These are phyloP conservation scores for Chrysina gloriosa DNA, from an alignment of 2,888 invertebrate genomes.

Conservation along the genomic window DNA sequence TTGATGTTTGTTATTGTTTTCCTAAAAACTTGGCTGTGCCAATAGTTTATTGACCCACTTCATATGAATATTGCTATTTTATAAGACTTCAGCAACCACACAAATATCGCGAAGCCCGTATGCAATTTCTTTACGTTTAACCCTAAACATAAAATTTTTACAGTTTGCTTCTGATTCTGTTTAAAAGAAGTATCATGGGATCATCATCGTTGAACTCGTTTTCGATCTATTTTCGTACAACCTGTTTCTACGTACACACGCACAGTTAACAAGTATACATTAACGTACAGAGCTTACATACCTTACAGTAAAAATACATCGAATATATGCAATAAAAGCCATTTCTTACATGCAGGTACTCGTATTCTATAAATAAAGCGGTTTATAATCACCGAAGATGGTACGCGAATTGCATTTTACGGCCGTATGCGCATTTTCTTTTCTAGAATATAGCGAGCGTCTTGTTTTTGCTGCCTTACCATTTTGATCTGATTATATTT, in stretches of 20 bases:
- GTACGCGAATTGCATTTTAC: constrained; percentile 15
- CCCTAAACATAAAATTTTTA: no score
- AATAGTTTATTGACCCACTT: no score
- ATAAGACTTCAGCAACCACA: no score
- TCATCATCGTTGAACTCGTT: constrained; percentile 28
- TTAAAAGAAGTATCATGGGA: background rate
- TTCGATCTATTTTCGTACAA: constrained; percentile 38
- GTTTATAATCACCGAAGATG: constrained; percentile 30
- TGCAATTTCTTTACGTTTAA: no score
- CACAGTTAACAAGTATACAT: constrained; percentile 16
- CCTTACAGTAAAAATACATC: background rate
- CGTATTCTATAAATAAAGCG: constrained; percentile 40
- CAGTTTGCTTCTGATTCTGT: background rate
- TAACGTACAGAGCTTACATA: constrained; percentile 17
- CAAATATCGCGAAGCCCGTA: no score
- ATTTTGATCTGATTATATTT: constrained; percentile 19
- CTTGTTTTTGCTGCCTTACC: constrained; percentile 12
- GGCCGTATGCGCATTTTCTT: constrained; percentile 2
- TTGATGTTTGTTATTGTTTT: no score
- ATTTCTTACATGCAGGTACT: constrained; percentile 34
- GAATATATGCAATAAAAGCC: constrained; percentile 24
- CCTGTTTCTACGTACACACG: constrained; percentile 16
- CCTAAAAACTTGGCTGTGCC: no score
- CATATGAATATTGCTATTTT: no score
- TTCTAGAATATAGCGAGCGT: constrained; percentile 6